These are phyloP conservation scores for Camptogramma bilineatum DNA, from an alignment of 2,888 invertebrate genomes.

Conservation along the genomic window DNA sequence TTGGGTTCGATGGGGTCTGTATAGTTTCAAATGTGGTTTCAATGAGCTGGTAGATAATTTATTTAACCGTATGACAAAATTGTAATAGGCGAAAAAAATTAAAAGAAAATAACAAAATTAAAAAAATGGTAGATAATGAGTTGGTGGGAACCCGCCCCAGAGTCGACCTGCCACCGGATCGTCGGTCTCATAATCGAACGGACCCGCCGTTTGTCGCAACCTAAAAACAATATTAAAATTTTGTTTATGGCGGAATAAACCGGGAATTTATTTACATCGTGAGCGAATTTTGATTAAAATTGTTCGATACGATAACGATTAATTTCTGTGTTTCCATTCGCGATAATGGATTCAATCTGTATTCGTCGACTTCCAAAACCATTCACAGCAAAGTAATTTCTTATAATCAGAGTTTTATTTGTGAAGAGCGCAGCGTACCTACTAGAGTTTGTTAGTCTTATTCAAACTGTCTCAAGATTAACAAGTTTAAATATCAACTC, in stretches of 20 bases:
- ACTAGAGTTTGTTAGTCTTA: slow-evolving; percentile 19
- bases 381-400: slow-evolving; percentile 10
- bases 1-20: slow-evolving; percentile 24
- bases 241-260: slow-evolving; percentile 41
- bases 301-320: slow-evolving; percentile 42
- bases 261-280: slow-evolving; percentile 39
- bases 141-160: background rate
- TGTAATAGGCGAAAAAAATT: too few species aligned
- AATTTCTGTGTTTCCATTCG: slow-evolving; percentile 42
- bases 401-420: slow-evolving; percentile 18
- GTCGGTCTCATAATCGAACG: slow-evolving; percentile 20
- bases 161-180: background rate
- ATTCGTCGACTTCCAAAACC: slow-evolving; percentile 12
- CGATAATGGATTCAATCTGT: slow-evolving; percentile 34
- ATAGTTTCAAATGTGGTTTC: slow-evolving; percentile 23
- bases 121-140: slow-evolving; percentile 4
- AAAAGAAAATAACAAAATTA: too few species aligned
- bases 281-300: slow-evolving; percentile 43
- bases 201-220: slow-evolving; percentile 34
- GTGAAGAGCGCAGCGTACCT: slow-evolving; percentile 12
- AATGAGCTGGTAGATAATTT: too few species aligned
- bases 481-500: slow-evolving; percentile 43
- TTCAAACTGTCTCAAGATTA: slow-evolving; percentile 37
- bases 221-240: slow-evolving; percentile 39
- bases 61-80: too few species aligned